Percentiles rank a stretch among this genome's conserved stretches.
Conservation (phyloP, 2,797 vertebrate species). For the Myioborus melanocephalus region DNA sequence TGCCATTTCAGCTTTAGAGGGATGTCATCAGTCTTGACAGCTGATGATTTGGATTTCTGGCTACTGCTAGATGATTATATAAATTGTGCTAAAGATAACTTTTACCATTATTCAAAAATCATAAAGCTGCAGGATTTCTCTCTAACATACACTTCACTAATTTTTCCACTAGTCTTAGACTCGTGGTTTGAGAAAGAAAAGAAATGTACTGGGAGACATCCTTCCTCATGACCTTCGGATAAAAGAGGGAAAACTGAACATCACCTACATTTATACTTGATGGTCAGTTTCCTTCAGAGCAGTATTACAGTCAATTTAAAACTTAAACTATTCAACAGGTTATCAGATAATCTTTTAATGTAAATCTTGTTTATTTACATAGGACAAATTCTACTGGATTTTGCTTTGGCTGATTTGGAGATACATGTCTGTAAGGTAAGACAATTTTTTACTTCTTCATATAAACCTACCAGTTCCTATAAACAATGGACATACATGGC, state of each 20-base stretch:
- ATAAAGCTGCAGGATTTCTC: neutral
- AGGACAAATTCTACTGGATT: neutral
- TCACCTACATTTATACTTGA: neutral
- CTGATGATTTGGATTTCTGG: neutral
- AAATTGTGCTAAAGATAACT: neutral
- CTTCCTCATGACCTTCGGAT: neutral
- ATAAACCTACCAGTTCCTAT: neutral
- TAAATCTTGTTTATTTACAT: neutral
- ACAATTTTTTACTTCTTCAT: neutral
- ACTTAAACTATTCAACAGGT: neutral
- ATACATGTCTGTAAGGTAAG: neutral
- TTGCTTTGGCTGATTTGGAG: neutral
- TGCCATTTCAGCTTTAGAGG: neutral
- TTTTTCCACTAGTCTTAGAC: neutral
- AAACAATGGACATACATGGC: neutral
- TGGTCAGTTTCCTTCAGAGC: neutral
- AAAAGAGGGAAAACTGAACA: neutral
- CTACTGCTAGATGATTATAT: neutral
- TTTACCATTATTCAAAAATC: neutral
- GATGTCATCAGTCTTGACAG: neutral
- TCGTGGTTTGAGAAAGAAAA: neutral
- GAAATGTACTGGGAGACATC: neutral
- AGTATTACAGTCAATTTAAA: neutral
- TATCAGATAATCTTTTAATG: neutral
- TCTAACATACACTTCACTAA: neutral